Percentiles rank a stretch among this genome's conserved stretches.
Conservation (phyloP, 2,113 vertebrate species). For the Callipepla squamata region DNA sequence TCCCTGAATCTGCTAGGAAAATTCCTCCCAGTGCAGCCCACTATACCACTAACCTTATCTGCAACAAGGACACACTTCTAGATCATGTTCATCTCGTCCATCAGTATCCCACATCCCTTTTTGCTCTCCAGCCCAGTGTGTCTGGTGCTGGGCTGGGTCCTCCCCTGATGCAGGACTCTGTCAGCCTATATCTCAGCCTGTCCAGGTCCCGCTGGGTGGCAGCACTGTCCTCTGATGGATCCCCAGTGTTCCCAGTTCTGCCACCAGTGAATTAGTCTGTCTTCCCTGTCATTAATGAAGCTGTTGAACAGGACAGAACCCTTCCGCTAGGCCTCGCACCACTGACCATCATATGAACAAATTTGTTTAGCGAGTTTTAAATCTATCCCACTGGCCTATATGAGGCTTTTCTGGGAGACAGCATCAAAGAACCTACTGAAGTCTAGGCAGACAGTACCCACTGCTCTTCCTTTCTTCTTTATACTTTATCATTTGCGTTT, state of each 20-base stretch:
- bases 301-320: not conserved
- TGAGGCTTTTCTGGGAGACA: not conserved
- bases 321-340: not conserved
- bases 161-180: not conserved
- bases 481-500: not conserved
- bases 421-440: not conserved
- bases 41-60: not conserved
- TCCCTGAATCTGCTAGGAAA: not conserved
- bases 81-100: not conserved
- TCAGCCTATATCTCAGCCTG: not conserved
- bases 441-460: not conserved
- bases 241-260: not conserved
- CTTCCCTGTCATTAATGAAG: not conserved
- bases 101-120: not conserved
- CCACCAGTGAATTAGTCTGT: not conserved
- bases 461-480: not conserved
- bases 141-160: not conserved
- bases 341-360: not conserved
- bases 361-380: not conserved
- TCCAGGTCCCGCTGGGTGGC: not conserved
- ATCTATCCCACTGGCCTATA: not conserved
- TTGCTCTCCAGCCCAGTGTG: not conserved
- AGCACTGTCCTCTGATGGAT: accelerated
- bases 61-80: accelerated
- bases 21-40: not conserved